A percentile compares a stretch with the other conserved stretches of the same genome.
Evolutionary conservation across 2,888 invertebrate genomes (phyloP).

Genomic region (Cremastinae sp.): DNA sequence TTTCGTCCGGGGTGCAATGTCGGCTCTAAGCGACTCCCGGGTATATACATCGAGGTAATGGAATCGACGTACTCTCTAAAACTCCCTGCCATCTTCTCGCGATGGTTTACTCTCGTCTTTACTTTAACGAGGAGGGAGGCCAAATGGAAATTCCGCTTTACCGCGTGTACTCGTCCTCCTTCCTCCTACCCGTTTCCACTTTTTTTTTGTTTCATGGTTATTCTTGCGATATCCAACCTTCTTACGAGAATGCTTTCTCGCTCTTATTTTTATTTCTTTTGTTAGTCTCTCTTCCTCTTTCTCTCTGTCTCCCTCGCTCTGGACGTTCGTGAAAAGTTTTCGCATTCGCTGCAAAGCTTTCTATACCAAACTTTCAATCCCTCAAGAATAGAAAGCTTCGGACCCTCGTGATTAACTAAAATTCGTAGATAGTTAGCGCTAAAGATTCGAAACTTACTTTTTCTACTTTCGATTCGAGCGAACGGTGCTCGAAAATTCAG

Average conservation of each 20-base stretch:
- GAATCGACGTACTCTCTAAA: constrained; percentile 63
- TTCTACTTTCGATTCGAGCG: neutral
- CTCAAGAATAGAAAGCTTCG: constrained; percentile 25
- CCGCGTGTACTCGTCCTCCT: constrained; percentile 34
- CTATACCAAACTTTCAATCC: constrained; percentile 8
- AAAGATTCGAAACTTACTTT: constrained; percentile 42
- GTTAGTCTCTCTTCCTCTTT: constrained; percentile 38
- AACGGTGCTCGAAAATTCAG: too few relatives aligned
- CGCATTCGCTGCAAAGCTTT: constrained; percentile 50
- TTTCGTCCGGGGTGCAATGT: constrained; percentile 46
- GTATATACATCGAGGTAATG: constrained; percentile 62
- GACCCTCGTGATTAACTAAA: constrained; percentile 37
- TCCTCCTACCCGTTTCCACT: neutral
- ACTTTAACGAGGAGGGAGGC: constrained; percentile 63
- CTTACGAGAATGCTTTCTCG: constrained; percentile 46
- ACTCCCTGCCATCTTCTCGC: constrained; percentile 34
- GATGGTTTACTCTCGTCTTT: constrained; percentile 65
- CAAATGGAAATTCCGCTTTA: constrained; percentile 67
- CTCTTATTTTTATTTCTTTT: constrained; percentile 34
- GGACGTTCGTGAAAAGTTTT: constrained; percentile 51
- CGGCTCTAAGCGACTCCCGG: constrained; percentile 38
- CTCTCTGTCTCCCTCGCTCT: constrained; percentile 23
- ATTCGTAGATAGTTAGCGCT: constrained; percentile 38
- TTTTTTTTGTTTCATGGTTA: constrained; percentile 43
- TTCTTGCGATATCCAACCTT: constrained; percentile 56